These are phyloP conservation scores for Otolemur crassicaudatus DNA, from an alignment of 2,797 vertebrate genomes.

Conservation along the genomic window DNA sequence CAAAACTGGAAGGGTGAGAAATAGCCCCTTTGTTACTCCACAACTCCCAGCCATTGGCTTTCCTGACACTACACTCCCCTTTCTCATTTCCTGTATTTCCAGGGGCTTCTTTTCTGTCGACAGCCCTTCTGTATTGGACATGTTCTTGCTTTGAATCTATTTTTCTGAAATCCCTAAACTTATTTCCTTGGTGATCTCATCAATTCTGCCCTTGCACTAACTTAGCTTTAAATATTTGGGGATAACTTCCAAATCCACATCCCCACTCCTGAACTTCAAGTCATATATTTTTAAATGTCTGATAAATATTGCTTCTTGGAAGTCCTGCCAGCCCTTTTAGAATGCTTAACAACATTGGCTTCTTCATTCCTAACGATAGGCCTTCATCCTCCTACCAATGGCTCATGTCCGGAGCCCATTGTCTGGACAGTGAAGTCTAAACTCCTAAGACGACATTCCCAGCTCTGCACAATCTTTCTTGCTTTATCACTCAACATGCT, in stretches of 20 bases:
- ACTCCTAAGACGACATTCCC: not conserved
- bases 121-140: not conserved
- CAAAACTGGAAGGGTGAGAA: not conserved
- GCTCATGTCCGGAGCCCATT: not conserved
- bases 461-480: not conserved
- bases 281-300: not conserved
- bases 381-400: not conserved
- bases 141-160: not conserved
- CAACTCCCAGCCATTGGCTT: not conserved
- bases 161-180: conserved; percentile 21
- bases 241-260: not conserved
- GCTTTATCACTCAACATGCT: not conserved
- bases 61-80: not conserved
- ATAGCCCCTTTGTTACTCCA: not conserved
- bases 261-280: not conserved
- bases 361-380: not conserved
- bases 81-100: not conserved
- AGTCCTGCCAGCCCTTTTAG: not conserved
- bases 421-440: not conserved
- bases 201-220: not conserved
- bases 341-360: not conserved
- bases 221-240: conserved; percentile 27
- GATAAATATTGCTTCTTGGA: not conserved
- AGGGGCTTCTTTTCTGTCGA: not conserved
- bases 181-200: not conserved